Conservation (phyloP, 2,113 vertebrate genomes). For the Solea solea region DNA sequence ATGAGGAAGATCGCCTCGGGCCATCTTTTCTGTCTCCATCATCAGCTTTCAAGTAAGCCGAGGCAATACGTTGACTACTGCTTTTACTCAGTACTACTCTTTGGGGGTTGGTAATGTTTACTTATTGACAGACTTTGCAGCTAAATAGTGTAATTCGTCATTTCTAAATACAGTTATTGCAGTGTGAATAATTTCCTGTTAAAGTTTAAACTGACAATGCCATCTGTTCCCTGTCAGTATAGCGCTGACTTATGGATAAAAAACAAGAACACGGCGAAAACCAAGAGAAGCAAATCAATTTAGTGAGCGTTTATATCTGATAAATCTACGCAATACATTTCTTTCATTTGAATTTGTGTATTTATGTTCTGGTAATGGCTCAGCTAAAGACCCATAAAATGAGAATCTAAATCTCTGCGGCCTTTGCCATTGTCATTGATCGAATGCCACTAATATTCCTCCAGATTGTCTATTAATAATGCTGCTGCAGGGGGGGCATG, state of each 20-base stretch:
- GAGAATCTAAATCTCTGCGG: slow-evolving; percentile 21
- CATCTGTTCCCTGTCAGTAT: slow-evolving; percentile 27
- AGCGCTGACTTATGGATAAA: slow-evolving; percentile 2
- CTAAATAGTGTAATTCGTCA: background rate
- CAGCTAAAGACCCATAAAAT: slow-evolving; percentile 27
- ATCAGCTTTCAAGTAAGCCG: too few relatives aligned
- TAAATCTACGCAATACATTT: slow-evolving; percentile 6
- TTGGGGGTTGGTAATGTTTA: background rate
- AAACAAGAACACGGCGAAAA: background rate
- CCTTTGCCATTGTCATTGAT: slow-evolving; percentile 49
- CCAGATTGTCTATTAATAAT: slow-evolving; percentile 62
- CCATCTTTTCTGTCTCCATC: too few relatives aligned
- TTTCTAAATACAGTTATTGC: slow-evolving; percentile 9
- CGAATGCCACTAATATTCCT: slow-evolving; percentile 41
- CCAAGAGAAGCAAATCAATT: background rate
- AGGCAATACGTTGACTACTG: too few relatives aligned
- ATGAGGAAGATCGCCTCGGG: too few relatives aligned
- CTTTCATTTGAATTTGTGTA: slow-evolving; percentile 10
- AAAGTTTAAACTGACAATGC: background rate
- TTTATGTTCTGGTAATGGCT: slow-evolving; percentile 25
- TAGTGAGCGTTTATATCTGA: slow-evolving; percentile 8
- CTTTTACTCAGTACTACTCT: too few relatives aligned
- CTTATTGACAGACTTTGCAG: background rate
- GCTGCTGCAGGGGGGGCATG: slow-evolving; percentile 24
- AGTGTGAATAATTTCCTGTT: slow-evolving; percentile 15